These are phyloP conservation scores for Synergus japonicus DNA, from an alignment of 2,888 invertebrate genomes.

Conservation along the genomic window DNA sequence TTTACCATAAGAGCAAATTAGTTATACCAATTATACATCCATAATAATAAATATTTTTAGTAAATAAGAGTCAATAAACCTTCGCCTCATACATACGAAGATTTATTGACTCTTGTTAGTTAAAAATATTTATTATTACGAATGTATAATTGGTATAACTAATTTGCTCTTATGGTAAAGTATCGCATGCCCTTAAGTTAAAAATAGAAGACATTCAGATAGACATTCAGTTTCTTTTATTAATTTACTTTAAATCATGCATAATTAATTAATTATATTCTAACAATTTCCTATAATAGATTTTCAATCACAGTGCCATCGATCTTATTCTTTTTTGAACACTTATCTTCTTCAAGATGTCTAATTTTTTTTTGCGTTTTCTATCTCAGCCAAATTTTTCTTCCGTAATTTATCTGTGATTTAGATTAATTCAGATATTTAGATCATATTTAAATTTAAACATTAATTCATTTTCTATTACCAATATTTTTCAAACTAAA, in stretches of 20 bases:
- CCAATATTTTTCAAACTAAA: neutral
- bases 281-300: neutral
- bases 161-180: too few species aligned
- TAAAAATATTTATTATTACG: too few species aligned
- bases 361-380: constrained; percentile 5
- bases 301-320: neutral
- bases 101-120: too few species aligned
- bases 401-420: neutral
- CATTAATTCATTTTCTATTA: neutral
- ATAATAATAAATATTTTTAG: too few species aligned
- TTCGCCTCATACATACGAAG: too few species aligned
- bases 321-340: constrained; percentile 6
- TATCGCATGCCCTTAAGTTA: too few species aligned
- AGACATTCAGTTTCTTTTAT: too few species aligned
- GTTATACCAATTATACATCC: too few species aligned
- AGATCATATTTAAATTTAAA: neutral
- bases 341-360: neutral
- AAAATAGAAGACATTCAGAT: too few species aligned
- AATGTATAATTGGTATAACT: too few species aligned
- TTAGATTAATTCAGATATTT: neutral
- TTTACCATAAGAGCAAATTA: too few species aligned
- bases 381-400: neutral
- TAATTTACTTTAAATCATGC: neutral
- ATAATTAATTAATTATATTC: neutral
- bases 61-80: too few species aligned